Percentiles rank a stretch among this genome's conserved stretches.
These are phyloP conservation scores for Elysia crispata DNA, from an alignment of 2,888 invertebrate species.

Conservation along the genomic window DNA sequence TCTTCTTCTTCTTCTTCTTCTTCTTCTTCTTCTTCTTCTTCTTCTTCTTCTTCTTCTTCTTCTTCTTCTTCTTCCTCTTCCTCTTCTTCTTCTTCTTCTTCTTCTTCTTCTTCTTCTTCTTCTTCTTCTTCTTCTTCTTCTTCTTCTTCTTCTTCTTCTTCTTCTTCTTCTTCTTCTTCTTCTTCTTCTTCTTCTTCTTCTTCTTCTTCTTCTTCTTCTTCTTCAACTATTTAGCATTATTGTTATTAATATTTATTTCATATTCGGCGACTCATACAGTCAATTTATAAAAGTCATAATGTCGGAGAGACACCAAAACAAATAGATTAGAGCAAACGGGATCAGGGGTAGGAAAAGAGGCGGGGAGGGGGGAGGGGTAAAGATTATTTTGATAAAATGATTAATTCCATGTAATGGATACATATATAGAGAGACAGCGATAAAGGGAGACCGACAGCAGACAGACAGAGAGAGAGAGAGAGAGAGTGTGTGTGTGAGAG, in stretches of 20 bases:
- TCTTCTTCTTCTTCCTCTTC: neutral
- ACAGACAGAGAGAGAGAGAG: no score
- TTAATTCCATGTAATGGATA: no score
- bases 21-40: neutral
- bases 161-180: conserved; percentile 19
- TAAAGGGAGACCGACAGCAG: no score
- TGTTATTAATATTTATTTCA: no score
- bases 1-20: neutral
- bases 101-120: neutral
- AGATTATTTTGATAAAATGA: no score
- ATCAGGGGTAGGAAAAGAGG: neutral
- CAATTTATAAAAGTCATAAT: no score
- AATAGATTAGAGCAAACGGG: neutral
- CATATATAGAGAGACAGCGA: no score
- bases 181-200: conserved; percentile 1
- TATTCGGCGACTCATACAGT: no score
- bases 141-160: conserved; percentile 19
- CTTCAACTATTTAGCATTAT: neutral
- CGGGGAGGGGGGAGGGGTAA: neutral
- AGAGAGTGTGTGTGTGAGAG: no score
- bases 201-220: conserved; percentile 23
- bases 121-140: conserved; percentile 9
- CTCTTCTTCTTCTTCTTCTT: neutral
- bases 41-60: neutral
- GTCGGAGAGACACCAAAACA: no score